Conservation (phyloP, 2,113 vertebrate genomes). For the Herpetotheres cachinnans region DNA sequence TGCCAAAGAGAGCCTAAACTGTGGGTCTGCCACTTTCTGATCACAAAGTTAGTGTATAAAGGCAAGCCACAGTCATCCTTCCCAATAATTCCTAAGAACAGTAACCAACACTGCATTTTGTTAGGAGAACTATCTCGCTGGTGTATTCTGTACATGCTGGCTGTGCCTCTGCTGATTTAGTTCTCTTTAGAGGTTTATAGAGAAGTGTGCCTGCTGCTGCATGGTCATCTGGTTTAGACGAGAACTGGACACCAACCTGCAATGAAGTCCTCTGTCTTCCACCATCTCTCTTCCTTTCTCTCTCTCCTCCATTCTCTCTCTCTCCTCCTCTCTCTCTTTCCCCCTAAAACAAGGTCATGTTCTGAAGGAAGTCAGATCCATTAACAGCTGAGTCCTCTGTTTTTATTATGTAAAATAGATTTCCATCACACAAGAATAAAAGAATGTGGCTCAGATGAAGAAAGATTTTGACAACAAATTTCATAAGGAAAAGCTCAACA, state of each 20-base stretch:
- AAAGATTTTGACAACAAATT: background rate
- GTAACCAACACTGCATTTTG: background rate
- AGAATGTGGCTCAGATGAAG: background rate
- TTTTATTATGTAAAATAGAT: background rate
- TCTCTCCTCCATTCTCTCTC: background rate
- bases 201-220: background rate
- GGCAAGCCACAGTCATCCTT: background rate
- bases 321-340: background rate
- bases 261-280: background rate
- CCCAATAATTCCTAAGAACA: background rate
- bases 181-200: background rate
- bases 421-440: background rate
- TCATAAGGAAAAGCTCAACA: background rate
- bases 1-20: background rate
- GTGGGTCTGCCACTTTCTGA: background rate
- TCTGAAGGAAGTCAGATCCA: background rate
- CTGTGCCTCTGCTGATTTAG: background rate
- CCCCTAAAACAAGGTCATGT: background rate
- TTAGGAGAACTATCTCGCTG: background rate
- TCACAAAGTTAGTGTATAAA: background rate
- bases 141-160: background rate
- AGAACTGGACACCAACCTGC: background rate
- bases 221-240: background rate
- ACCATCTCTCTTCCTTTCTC: background rate
- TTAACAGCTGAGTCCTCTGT: background rate